Percentiles rank a stretch among this genome's conserved stretches.
phyloP scores from a whole-genome alignment of 92 coral and sea anemone species.

The Actinernus sp. region DNA sequence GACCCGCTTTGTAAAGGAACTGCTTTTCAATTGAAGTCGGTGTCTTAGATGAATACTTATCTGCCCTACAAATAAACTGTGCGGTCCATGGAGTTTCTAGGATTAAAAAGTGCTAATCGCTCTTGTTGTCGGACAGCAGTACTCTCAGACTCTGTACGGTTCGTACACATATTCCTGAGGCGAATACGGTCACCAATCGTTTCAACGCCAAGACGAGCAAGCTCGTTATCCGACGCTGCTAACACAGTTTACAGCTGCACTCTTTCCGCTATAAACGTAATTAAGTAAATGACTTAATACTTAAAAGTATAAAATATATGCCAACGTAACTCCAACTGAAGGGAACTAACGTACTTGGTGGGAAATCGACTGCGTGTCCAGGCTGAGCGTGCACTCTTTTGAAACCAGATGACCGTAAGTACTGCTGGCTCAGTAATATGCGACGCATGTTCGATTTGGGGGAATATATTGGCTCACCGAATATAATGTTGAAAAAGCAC shows the following conservation, averaged over 20 bases:
- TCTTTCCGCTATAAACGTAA: conserved; percentile 41
- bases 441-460: too few relatives aligned
- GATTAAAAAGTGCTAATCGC: conserved; percentile 10
- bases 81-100: conserved; percentile 22
- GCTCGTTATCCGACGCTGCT: conserved; percentile 28
- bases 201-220: conserved; percentile 39
- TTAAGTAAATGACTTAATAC: too few relatives aligned
- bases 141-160: neutral
- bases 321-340: too few relatives aligned
- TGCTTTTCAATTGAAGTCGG: conserved; percentile 68
- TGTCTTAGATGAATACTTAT: conserved; percentile 29
- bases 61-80: conserved; percentile 65
- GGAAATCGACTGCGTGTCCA: too few relatives aligned
- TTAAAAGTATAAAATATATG: too few relatives aligned
- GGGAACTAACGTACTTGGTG: too few relatives aligned
- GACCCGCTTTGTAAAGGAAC: conserved; percentile 54
- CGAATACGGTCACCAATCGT: conserved; percentile 52
- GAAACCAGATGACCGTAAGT: too few relatives aligned
- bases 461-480: too few relatives aligned
- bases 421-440: too few relatives aligned
- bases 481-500: too few relatives aligned
- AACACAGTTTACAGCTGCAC: conserved; percentile 24
- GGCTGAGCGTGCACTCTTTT: too few relatives aligned
- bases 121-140: conserved; percentile 28
- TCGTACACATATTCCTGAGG: conserved; percentile 32